A percentile compares a stretch with the other conserved stretches of the same genome.
These are phyloP conservation scores for Drosophila cognata DNA, from an alignment of 2,888 invertebrate species.

Conservation along the genomic window DNA sequence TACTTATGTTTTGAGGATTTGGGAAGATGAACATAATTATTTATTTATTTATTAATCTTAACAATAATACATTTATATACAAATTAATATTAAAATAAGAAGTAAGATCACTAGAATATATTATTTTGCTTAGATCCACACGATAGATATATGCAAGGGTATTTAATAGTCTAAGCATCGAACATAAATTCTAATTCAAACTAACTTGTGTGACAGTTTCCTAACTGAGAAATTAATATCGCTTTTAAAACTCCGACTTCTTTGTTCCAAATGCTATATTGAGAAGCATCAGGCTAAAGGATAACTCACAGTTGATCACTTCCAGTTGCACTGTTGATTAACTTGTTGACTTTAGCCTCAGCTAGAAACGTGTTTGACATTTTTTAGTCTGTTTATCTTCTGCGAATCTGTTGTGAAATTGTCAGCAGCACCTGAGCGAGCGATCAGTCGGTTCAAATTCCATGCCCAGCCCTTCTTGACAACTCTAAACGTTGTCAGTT, in stretches of 20 bases:
- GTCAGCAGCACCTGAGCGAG: conserved; percentile 49
- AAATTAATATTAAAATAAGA: background rate
- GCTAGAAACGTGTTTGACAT: conserved; percentile 73
- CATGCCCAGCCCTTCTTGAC: conserved; percentile 37
- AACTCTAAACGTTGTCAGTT: conserved; percentile 7
- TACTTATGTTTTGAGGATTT: no score
- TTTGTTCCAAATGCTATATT: background rate
- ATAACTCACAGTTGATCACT: conserved; percentile 12
- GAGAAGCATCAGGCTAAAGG: conserved; percentile 3
- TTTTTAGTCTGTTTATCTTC: conserved; percentile 58
- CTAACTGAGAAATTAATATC: background rate
- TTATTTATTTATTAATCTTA: background rate
- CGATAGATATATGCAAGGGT: background rate
- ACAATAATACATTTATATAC: background rate
- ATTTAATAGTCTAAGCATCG: background rate
- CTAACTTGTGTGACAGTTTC: no score
- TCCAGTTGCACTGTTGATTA: conserved; percentile 57
- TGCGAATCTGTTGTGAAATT: conserved; percentile 61
- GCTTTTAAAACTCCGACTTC: background rate
- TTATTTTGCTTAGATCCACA: background rate
- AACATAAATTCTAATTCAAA: background rate
- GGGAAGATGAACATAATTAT: no score
- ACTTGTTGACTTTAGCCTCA: conserved; percentile 54
- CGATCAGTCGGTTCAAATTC: conserved; percentile 43
- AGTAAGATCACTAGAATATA: background rate